Percentiles rank a stretch among this genome's conserved stretches.
Conservation (phyloP, 2,113 vertebrate genomes). For the Aspidoscelis tigris region DNA sequence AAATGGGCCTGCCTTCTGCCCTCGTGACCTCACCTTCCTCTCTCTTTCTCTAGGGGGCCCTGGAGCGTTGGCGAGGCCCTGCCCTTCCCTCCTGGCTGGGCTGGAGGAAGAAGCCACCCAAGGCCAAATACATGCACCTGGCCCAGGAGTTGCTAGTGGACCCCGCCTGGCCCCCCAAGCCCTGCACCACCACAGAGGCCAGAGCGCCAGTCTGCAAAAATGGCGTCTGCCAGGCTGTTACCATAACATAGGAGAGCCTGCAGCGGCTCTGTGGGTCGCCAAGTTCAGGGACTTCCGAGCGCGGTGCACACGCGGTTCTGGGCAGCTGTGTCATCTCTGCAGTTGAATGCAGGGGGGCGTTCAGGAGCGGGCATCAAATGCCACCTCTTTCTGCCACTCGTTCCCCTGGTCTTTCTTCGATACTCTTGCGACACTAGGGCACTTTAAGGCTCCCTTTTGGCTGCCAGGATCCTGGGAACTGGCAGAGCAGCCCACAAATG, state of each 20-base stretch:
- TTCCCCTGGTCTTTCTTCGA: not conserved
- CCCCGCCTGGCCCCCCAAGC: conserved; percentile 97
- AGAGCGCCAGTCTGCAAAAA: conserved; percentile 81
- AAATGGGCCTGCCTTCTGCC: not conserved
- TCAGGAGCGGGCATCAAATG: too few relatives aligned
- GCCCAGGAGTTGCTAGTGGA: conserved; percentile 94
- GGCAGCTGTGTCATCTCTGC: not conserved
- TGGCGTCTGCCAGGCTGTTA: conserved; percentile 84
- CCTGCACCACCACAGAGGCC: conserved; percentile 94
- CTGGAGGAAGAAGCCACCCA: conserved; percentile 79
- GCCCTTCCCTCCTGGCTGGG: conserved; percentile 80
- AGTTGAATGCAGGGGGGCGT: not conserved
- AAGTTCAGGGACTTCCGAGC: fast-evolving
- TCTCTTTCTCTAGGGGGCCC: conserved; percentile 74
- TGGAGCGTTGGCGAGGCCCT: conserved; percentile 75
- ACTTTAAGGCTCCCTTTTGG: fast-evolving
- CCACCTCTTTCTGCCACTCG: not conserved
- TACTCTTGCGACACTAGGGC: not conserved
- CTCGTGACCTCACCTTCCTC: not conserved
- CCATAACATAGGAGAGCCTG: conserved; percentile 79
- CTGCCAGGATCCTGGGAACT: not conserved
- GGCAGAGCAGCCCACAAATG: too few relatives aligned
- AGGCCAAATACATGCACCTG: conserved; percentile 95
- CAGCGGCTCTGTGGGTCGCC: fast-evolving
- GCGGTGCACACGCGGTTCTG: not conserved